Percentiles rank a stretch among this genome's conserved stretches.
phyloP scores from a whole-genome alignment of 2,797 vertebrate species.

The Alectoris magna region DNA sequence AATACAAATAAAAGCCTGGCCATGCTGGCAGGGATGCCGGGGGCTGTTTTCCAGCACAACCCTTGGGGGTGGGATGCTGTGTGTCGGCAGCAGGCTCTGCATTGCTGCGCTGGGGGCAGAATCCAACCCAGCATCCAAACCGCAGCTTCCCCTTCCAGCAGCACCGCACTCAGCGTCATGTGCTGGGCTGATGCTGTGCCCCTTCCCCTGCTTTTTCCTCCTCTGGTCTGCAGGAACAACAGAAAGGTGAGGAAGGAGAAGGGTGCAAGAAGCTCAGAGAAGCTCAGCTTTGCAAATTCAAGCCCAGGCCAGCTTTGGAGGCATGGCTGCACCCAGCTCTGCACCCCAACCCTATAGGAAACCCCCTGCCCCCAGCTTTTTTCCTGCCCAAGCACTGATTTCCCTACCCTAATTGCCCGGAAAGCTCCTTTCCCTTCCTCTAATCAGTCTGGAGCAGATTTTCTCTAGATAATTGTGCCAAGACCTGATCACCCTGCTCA shows the following conservation, averaged over 20 bases:
- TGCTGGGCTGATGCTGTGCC: neutral
- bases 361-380: neutral
- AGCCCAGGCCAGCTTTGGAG: neutral
- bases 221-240: neutral
- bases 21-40: neutral
- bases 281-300: neutral
- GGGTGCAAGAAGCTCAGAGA: fast-evolving
- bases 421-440: constrained; percentile 53
- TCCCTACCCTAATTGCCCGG: constrained; percentile 55
- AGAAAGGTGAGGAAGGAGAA: neutral
- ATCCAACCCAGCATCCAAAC: neutral
- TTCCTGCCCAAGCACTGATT: constrained; percentile 16
- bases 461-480: constrained; percentile 62
- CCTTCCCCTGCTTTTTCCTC: neutral
- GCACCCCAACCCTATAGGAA: too few relatives aligned
- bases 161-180: constrained; percentile 24
- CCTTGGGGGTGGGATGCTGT: neutral
- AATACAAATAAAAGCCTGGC: neutral
- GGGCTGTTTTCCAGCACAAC: neutral
- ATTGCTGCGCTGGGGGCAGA: neutral
- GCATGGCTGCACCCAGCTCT: too few relatives aligned
- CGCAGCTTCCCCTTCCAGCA: constrained; percentile 40
- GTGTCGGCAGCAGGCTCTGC: neutral
- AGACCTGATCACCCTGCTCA: constrained; percentile 45
- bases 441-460: constrained; percentile 63